Percentiles rank a stretch among this genome's conserved stretches.
These are phyloP conservation scores for Albula goreensis DNA, from an alignment of 2,113 vertebrate genomes.

Conservation along the genomic window DNA sequence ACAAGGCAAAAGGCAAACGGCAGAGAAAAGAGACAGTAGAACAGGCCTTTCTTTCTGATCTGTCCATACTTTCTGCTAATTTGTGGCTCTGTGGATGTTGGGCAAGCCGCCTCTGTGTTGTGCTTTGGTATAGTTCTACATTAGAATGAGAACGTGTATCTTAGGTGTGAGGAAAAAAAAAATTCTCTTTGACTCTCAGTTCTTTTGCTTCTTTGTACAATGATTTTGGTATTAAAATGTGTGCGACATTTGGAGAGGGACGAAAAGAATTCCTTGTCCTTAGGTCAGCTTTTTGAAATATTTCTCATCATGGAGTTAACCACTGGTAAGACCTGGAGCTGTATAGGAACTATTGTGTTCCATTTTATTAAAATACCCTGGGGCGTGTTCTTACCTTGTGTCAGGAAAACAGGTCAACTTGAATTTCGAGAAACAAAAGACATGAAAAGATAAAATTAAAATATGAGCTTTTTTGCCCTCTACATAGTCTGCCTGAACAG, in stretches of 20 bases:
- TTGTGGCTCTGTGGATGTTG: constrained; percentile 3
- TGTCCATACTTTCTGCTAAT: not conserved
- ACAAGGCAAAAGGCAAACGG: not conserved
- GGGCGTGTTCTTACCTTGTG: not conserved
- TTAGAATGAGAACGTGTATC: constrained; percentile 3
- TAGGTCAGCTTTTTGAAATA: not conserved
- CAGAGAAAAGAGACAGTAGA: not conserved
- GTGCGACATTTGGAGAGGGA: not conserved
- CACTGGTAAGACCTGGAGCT: not conserved
- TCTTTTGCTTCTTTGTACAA: not conserved
- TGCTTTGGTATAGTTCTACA: not conserved
- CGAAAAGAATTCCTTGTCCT: not conserved
- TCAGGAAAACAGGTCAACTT: not conserved
- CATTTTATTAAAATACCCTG: not conserved
- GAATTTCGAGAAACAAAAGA: not conserved
- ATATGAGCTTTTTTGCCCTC: not conserved
- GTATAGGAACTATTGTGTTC: not conserved
- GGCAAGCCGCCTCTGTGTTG: constrained; percentile 5
- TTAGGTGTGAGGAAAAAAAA: not conserved
- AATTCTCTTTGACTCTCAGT: not conserved
- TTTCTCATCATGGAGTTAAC: not conserved
- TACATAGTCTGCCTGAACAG: not conserved
- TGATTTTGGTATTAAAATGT: not conserved
- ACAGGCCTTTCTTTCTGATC: not conserved
- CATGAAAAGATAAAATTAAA: too few species aligned